Base-by-base conservation (phyloP, 2,888 invertebrate genomes). In the Drosophila sordidula region DNA sequence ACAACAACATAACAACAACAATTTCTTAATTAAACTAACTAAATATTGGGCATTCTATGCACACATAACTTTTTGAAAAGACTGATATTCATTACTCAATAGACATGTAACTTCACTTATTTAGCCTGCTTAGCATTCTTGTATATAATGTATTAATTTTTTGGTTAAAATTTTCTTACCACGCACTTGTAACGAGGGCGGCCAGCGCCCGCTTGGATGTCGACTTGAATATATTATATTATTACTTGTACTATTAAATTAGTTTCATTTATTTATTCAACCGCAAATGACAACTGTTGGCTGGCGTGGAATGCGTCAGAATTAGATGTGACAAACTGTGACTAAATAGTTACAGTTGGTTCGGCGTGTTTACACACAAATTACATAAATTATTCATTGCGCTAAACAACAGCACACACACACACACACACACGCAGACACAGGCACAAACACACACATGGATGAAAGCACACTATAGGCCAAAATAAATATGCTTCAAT, bases 401-500 rank as follows among this genome's bases (percentile, higher is more conserved):
- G 54, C 58, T 32, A n/a, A n/a, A n/a, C 49, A 41, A 45, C 26
- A 8, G 11, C 34, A 57, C 45, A 34, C n/a, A 26, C 12, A 26
- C 3, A 34, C 46, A 29, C 36, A 58, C 26, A 62, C 14, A 29
- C 39, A 34, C n/a, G n/a, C n/a, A n/a, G n/a, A n/a, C n/a, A n/a
- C n/a, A n/a, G n/a, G n/a, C n/a, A n/a, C 3, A 34, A 51, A 29
- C 36, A 58, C 26, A 62, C 14, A 29, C 39, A 34, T 34, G 34
- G 34, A 11, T 32, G 32, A 12, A 12, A 3, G 3, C 44, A 5
- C 12, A 36, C n/a, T 26, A 49, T 49, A 49, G 52, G 68, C 74
- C 59, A 67, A 74, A 77, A 77, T 69, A 83, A 80, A 80, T 74
- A 70, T 51, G 51, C 49, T 52, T 67, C 62, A 65, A 71, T 80